Base-by-base conservation (phyloP, 2,113 vertebrate genomes). In the Epinephelus moara region DNA sequence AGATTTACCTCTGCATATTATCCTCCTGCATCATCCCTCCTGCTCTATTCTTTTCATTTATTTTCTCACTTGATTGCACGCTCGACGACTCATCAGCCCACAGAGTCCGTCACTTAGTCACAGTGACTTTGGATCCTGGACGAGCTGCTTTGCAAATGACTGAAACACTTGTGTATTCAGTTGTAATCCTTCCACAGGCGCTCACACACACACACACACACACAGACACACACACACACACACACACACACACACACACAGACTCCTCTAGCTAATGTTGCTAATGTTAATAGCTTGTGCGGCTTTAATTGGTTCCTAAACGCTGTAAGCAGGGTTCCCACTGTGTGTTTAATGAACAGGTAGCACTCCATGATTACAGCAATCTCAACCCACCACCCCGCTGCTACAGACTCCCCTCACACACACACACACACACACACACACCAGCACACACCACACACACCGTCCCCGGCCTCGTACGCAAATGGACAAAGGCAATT, bases 291-390 rank as follows among this genome's bases (percentile, higher is more conserved):
- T 99, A 97, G 97, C 96, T 95, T 95, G 96, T 92, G 96, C 97
- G 96, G 96, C 97, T 98, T 95, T 99, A 99, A 99, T 99, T 99
- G 98, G 97, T 96, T 96, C 95, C 97, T 98, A 98, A 99, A 94
- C 59, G 91, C 97, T 97, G 97, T 96, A 95, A 98, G 96, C 96
- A 96, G 97, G 95, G 95, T 96, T 97, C 97, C 96, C 94, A 96
- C 98, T 98, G 98, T 96, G 98, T 96, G 97, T 97, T 98, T 98
- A 99, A 99, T 99, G 98, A 99, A 97, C 97, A 98, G 98, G 98
- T 99, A 98, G 97, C 97, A 96, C 97, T 97, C 81, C 88, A 96
- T 99, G 98, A 99, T 99, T 99, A 98, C 96, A 97, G 98, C 97
- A 99, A 99, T 99, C 98, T 98, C 92, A 92, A 86, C 85, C 89